phyloP scores from a whole-genome alignment of 1,140 invertebrate species.

The Vanessa tameamea region DNA sequence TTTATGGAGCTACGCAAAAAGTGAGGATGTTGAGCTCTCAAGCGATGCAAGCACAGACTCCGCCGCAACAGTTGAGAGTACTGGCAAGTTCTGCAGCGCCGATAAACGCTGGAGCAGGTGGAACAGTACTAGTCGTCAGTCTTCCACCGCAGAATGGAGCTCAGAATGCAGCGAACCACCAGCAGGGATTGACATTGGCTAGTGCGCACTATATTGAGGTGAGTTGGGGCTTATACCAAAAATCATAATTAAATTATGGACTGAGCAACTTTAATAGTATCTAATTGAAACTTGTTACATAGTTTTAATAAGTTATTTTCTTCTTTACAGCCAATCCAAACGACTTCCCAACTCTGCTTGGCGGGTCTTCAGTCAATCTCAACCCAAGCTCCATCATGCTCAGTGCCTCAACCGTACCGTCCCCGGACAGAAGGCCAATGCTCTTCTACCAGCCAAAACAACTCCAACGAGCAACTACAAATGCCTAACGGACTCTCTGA shows the following conservation, averaged over 20 bases:
- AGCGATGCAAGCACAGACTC: slow-evolving; percentile 52
- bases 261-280: too few relatives aligned
- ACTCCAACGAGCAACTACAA: slow-evolving; percentile 62
- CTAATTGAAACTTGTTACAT: too few relatives aligned
- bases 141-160: slow-evolving; percentile 83
- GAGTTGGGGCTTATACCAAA: slow-evolving; percentile 18
- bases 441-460: slow-evolving; percentile 64
- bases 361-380: slow-evolving; percentile 54
- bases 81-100: slow-evolving; percentile 78
- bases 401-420: slow-evolving; percentile 43
- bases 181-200: slow-evolving; percentile 61
- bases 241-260: too few relatives aligned
- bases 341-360: slow-evolving; percentile 52
- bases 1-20: slow-evolving; percentile 95
- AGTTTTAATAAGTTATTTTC: slow-evolving; percentile 7
- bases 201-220: slow-evolving; percentile 77
- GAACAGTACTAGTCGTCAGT: slow-evolving; percentile 89
- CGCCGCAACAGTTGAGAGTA: slow-evolving; percentile 65
- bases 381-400: slow-evolving; percentile 42
- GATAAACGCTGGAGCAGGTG: slow-evolving; percentile 83
- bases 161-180: slow-evolving; percentile 61
- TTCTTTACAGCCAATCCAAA: slow-evolving; percentile 53
- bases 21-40: slow-evolving; percentile 82
- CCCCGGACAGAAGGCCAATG: slow-evolving; percentile 52
- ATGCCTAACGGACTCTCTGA: slow-evolving; percentile 58